phyloP scores from a whole-genome alignment of 2,797 vertebrate species.

The Pteronotus mesoamericanus region DNA sequence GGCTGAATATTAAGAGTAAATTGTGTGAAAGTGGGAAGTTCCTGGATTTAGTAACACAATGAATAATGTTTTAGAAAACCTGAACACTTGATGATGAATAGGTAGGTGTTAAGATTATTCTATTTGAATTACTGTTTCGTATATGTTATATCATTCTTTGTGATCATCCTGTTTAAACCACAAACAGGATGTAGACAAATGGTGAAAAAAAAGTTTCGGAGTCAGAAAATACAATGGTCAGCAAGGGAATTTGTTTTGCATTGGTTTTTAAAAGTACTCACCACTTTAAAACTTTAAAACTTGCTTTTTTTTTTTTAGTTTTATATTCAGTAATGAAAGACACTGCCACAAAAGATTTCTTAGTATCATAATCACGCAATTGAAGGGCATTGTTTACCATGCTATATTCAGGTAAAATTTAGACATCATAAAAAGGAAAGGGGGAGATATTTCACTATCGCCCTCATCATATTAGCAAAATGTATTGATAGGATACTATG shows the following conservation, averaged over 20 bases:
- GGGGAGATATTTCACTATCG: background rate
- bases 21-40: conserved; percentile 29
- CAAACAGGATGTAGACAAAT: conserved; percentile 59
- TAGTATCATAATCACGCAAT: background rate
- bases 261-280: background rate
- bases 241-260: conserved; percentile 7
- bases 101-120: conserved; percentile 20
- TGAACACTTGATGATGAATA: background rate
- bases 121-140: conserved; percentile 24
- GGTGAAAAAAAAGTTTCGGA: background rate
- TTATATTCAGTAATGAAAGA: background rate
- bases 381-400: background rate
- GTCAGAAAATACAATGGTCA: conserved; percentile 30
- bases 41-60: conserved; percentile 27
- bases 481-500: background rate
- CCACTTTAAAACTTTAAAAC: conserved; percentile 8
- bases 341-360: background rate
- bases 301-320: conserved; percentile 39
- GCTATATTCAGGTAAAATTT: background rate
- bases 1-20: background rate
- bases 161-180: conserved; percentile 60
- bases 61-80: conserved; percentile 39
- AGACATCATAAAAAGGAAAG: background rate
- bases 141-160: conserved; percentile 37
- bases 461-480: background rate